Evolutionary conservation across 92 coral and sea anemone species (phyloP), one percentile per base, ranked within the genome.

Genomic region (Actinostola sp.): DNA sequence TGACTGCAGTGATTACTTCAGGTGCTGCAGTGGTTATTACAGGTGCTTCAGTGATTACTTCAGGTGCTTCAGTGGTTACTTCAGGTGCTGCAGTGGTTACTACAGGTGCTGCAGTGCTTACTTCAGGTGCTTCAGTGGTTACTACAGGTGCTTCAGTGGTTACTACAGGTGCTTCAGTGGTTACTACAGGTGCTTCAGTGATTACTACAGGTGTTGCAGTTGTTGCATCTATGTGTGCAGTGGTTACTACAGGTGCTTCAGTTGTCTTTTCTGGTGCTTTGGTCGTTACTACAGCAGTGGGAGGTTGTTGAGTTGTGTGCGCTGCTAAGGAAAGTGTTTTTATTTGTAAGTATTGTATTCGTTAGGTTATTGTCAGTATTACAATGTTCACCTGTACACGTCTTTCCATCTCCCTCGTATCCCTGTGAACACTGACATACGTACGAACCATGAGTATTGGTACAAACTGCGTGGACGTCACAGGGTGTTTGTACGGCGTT

Each of bases 401-500:
- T 50, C 3, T 72, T 54, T 2, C 88, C 95, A 64, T 87, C 70
- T 28, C 91, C 92, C 20, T 59, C 62, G 75, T 71, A 89, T 30
- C 95, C 95, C 2, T 25, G 51, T 8, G 66, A 59, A 51, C 95
- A 89, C 14, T 32, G 39, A 51, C 95, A 89, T 44, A 21, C 26
- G 53, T 76, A 89, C 29, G 95, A 16, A 69, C 31, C 93, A n/a
- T 53, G 30, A n/a, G 60, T 82, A 70, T 89, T 89, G 24, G 67
- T 51, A 23, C 96, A 89, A 0, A 66, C 53, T 25, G 91, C 87
- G 72, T 63, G 81, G 8, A 50, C 66, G 25, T 76, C 67, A 35
- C 91, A 86, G 14, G 69, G 78, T 17, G 61, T 41, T 41, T 58
- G 9, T 0, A 48, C 73, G 14, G 32, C 42, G 35, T 82, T 52